Evolutionary conservation across 1,140 invertebrate species (phyloP).

Genomic region (Trichoplusia ni): DNA sequence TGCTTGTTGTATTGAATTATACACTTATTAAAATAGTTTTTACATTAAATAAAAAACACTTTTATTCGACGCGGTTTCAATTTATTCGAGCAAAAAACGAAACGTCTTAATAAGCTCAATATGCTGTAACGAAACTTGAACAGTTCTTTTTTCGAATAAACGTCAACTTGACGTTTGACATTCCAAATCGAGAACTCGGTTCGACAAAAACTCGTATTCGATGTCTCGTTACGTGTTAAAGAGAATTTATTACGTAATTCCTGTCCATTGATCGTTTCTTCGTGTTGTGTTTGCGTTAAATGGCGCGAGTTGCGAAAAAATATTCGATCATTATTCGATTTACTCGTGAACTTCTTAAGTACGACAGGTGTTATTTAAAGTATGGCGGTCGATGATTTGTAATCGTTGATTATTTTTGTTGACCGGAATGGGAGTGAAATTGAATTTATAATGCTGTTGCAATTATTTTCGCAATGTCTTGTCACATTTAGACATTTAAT

Average conservation of each 20-base stretch:
- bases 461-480: neutral
- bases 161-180: constrained; percentile 32
- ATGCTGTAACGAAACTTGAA: constrained; percentile 4
- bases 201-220: constrained; percentile 13
- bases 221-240: constrained; percentile 29
- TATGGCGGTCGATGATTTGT: neutral
- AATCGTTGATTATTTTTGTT: constrained; percentile 22
- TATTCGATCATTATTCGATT: constrained; percentile 20
- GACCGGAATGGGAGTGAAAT: neutral
- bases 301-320: constrained; percentile 11
- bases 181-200: constrained; percentile 19
- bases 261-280: constrained; percentile 27
- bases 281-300: constrained; percentile 2
- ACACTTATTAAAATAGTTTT: neutral
- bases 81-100: constrained; percentile 9
- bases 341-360: neutral
- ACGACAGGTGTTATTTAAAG: constrained; percentile 15
- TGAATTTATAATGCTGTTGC: constrained; percentile 6
- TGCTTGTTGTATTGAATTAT: no score
- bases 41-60: neutral
- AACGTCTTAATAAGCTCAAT: constrained; percentile 21
- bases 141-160: constrained; percentile 19
- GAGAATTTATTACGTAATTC: constrained; percentile 36
- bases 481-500: neutral
- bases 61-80: neutral